These are phyloP conservation scores for Drosophila mojavensis DNA, from an alignment of 1,140 invertebrate species.

Conservation along the genomic window DNA sequence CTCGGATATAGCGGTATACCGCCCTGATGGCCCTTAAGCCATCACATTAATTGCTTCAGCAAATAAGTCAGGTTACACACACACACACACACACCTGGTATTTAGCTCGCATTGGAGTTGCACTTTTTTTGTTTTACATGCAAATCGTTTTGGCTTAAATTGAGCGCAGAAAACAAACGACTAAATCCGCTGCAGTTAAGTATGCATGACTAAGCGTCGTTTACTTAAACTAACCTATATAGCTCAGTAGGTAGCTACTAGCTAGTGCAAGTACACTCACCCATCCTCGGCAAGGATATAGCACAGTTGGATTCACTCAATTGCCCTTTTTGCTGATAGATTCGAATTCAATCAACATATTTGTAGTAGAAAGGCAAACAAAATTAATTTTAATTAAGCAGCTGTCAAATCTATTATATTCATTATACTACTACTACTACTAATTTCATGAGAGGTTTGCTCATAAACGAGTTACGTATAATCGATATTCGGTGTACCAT, in stretches of 20 bases:
- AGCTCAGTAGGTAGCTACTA: no score
- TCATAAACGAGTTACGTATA: no score
- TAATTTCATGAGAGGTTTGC: no score
- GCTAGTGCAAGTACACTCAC: no score
- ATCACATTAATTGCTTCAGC: conserved; percentile 46
- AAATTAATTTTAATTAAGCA: conserved; percentile 3
- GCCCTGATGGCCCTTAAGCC: conserved; percentile 42
- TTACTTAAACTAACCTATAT: no score
- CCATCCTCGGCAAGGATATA: neutral
- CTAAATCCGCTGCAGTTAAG: neutral
- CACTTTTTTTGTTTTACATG: neutral
- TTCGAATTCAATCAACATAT: neutral
- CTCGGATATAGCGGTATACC: conserved; percentile 32
- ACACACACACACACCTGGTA: conserved; percentile 1
- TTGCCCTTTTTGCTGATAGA: neutral
- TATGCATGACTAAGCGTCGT: neutral
- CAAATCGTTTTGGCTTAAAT: neutral
- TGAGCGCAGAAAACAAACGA: neutral
- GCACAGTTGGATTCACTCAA: neutral
- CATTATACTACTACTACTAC: neutral
- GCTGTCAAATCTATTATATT: conserved; percentile 4
- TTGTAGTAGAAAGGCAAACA: neutral
- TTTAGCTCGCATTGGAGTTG: conserved; percentile 2
- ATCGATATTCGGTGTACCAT: no score
- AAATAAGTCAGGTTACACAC: conserved; percentile 37